These are phyloP conservation scores for Smutsia temminckii DNA, from an alignment of 2,797 vertebrate genomes.

Conservation along the genomic window DNA sequence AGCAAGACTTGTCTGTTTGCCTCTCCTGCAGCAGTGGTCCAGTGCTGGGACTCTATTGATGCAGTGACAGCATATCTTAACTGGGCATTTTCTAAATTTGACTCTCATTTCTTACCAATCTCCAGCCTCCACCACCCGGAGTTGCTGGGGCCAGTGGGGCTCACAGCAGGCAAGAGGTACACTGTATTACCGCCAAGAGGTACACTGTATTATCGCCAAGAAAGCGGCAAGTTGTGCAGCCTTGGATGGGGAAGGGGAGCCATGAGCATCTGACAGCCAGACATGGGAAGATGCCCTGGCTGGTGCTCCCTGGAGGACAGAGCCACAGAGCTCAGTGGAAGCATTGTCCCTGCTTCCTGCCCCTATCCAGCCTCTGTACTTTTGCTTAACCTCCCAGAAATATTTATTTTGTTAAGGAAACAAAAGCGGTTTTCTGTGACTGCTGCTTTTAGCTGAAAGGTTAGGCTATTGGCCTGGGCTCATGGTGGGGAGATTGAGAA, in stretches of 20 bases:
- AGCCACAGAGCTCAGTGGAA: background rate
- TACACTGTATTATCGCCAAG: background rate
- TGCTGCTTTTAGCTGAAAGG: slow-evolving; percentile 32
- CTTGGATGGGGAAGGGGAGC: background rate
- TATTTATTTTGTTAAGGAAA: slow-evolving; percentile 79
- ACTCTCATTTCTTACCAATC: slow-evolving; percentile 45
- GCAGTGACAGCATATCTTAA: background rate
- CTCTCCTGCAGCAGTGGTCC: background rate
- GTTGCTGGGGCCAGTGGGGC: background rate
- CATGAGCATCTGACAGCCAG: rapidly evolving
- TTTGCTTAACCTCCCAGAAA: slow-evolving; percentile 35
- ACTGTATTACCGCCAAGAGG: background rate
- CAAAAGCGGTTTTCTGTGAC: slow-evolving; percentile 35
- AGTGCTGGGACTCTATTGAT: background rate
- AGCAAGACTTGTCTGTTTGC: background rate
- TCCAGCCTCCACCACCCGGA: background rate
- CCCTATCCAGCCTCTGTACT: background rate
- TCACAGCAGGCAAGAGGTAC: background rate
- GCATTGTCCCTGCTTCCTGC: background rate
- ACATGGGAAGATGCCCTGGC: background rate
- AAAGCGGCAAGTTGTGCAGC: background rate
- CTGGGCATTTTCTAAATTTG: background rate
- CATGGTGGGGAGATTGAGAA: background rate
- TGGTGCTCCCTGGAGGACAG: background rate
- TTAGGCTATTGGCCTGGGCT: background rate